Conservation (phyloP, 2,113 vertebrate genomes). For the Chiloscyllium plagiosum region DNA sequence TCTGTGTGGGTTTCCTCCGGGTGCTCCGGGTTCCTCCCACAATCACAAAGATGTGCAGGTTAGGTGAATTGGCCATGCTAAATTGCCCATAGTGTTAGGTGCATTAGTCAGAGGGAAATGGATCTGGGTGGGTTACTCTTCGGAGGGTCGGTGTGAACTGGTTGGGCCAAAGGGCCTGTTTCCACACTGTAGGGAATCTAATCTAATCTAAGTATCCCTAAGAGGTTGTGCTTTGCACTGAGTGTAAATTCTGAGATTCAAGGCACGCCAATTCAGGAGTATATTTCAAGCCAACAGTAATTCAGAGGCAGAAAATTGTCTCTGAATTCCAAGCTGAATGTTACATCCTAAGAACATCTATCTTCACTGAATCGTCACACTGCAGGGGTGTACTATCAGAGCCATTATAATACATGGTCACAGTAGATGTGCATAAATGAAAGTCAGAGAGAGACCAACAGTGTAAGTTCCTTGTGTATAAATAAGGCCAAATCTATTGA, state of each 20-base stretch:
- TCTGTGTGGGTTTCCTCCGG: no score
- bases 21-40: no score
- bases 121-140: no score
- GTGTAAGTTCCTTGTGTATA: not conserved
- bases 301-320: conserved; percentile 7
- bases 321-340: conserved; percentile 7
- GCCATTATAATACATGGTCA: conserved; percentile 28
- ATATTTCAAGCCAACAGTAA: not conserved
- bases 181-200: no score
- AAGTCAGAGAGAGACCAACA: not conserved
- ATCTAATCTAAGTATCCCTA: no score
- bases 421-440: not conserved
- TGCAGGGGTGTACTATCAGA: conserved; percentile 33
- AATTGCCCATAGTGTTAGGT: no score
- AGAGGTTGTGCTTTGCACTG: not conserved
- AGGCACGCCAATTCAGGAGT: not conserved
- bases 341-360: not conserved
- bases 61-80: no score
- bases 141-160: no score
- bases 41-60: no score
- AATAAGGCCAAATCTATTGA: not conserved
- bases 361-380: not conserved
- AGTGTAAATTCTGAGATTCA: not conserved
- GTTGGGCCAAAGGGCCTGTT: no score
- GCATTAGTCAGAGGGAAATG: no score